Conservation (phyloP, 1,140 invertebrate species). For the Leptoteleia sp. region DNA sequence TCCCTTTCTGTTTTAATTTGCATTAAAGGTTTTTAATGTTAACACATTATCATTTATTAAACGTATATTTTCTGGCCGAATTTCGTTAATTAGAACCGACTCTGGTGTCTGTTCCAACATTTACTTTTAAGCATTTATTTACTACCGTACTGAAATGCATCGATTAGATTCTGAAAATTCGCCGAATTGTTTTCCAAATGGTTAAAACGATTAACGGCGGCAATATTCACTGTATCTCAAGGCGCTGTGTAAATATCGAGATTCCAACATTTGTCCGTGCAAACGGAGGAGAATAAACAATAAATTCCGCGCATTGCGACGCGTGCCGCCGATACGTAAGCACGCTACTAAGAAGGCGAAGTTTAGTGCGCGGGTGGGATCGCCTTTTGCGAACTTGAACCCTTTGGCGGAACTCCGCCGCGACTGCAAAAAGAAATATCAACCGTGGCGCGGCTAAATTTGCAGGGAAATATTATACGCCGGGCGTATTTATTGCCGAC, state of each 20-base stretch:
- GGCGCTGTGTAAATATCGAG: constrained; percentile 48
- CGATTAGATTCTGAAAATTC: constrained; percentile 19
- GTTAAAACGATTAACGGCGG: constrained; percentile 31
- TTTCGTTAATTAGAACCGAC: too few species aligned
- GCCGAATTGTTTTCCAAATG: constrained; percentile 18
- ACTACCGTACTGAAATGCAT: too few species aligned
- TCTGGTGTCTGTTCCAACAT: too few species aligned
- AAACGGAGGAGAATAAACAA: constrained; percentile 46
- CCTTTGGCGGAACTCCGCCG: constrained; percentile 3
- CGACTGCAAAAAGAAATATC: constrained; percentile 40
- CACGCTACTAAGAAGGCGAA: constrained; percentile 25
- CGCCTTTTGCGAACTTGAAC: background rate
- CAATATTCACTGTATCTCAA: constrained; percentile 30
- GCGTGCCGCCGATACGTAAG: constrained; percentile 39
- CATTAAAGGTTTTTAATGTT: too few species aligned
- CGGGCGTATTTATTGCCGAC: constrained; percentile 47
- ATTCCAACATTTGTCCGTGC: constrained; percentile 41
- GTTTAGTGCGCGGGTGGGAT: constrained; percentile 10
- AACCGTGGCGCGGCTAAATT: constrained; percentile 31
- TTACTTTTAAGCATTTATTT: too few species aligned
- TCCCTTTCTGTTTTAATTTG: too few species aligned
- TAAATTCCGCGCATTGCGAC: constrained; percentile 51
- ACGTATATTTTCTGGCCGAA: too few species aligned
- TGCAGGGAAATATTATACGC: constrained; percentile 44
- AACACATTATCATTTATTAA: too few species aligned